phyloP scores from a whole-genome alignment of 2,888 invertebrate genomes.

The Lutraria lutraria region DNA sequence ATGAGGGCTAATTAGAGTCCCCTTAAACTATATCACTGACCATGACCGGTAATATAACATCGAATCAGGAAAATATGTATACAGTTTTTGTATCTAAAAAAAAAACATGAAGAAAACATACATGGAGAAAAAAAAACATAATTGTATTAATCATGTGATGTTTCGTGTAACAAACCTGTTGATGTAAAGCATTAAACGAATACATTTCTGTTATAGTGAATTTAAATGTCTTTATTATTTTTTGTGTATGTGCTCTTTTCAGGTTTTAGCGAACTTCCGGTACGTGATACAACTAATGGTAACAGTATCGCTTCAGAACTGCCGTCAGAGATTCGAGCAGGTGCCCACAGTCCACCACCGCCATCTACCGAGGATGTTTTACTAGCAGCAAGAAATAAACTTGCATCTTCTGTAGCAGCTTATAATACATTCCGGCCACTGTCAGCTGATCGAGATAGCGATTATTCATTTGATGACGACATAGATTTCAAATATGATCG shows the following conservation, averaged over 20 bases:
- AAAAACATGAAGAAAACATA: too few relatives aligned
- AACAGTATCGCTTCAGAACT: conserved; percentile 46
- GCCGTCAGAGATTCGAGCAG: conserved; percentile 37
- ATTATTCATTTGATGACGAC: conserved; percentile 79
- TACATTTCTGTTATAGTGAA: too few relatives aligned
- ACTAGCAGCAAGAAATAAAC: conserved; percentile 76
- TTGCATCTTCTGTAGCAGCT: conserved; percentile 70
- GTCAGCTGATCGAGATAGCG: conserved; percentile 75
- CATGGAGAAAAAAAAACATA: too few relatives aligned
- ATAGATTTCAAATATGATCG: conserved; percentile 78
- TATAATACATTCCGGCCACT: conserved; percentile 71
- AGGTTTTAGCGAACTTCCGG: conserved; percentile 73
- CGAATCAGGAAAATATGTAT: too few relatives aligned
- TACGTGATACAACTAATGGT: conserved; percentile 54
- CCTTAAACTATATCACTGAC: too few relatives aligned
- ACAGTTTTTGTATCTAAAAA: too few relatives aligned
- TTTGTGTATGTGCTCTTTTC: neutral
- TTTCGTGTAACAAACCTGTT: too few relatives aligned
- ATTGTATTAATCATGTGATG: too few relatives aligned
- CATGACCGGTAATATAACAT: too few relatives aligned
- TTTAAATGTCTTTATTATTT: too few relatives aligned
- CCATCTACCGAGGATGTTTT: conserved; percentile 73
- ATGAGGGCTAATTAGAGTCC: too few relatives aligned
- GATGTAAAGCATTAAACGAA: too few relatives aligned
- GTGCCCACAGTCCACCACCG: conserved; percentile 39